A percentile compares a stretch with the other conserved stretches of the same genome.
These are phyloP conservation scores for Chiloscyllium punctatum DNA, from an alignment of 2,797 vertebrate genomes.

Conservation along the genomic window DNA sequence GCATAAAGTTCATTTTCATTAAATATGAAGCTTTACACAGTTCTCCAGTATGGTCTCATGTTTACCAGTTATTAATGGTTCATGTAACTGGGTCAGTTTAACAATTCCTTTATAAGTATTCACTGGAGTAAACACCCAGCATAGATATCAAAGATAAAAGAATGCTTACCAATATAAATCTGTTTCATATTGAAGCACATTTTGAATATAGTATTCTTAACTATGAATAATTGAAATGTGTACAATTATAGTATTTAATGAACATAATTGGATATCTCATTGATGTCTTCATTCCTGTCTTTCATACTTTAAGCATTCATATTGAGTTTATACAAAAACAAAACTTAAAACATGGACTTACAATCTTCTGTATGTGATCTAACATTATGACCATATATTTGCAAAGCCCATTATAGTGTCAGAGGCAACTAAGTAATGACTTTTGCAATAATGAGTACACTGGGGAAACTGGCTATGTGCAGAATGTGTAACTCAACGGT, in stretches of 20 bases:
- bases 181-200: background rate
- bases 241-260: background rate
- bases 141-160: background rate
- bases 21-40: background rate
- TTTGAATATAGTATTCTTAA: background rate
- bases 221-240: constrained; percentile 2
- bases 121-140: background rate
- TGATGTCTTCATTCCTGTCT: background rate
- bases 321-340: background rate
- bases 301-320: background rate
- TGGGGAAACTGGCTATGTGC: constrained; percentile 8
- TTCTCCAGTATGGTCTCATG: background rate
- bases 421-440: constrained; percentile 22
- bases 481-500: constrained; percentile 18
- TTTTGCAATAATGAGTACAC: constrained; percentile 25
- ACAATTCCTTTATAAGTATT: background rate
- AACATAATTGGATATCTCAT: background rate
- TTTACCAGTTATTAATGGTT: background rate
- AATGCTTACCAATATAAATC: background rate
- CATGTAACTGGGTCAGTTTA: background rate
- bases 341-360: background rate
- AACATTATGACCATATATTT: constrained; percentile 1
- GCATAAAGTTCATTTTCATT: background rate
- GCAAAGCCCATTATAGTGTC: background rate
- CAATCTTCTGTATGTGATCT: background rate